phyloP scores from a whole-genome alignment of 2,113 vertebrate genomes.

The Sisor rabdophorus region DNA sequence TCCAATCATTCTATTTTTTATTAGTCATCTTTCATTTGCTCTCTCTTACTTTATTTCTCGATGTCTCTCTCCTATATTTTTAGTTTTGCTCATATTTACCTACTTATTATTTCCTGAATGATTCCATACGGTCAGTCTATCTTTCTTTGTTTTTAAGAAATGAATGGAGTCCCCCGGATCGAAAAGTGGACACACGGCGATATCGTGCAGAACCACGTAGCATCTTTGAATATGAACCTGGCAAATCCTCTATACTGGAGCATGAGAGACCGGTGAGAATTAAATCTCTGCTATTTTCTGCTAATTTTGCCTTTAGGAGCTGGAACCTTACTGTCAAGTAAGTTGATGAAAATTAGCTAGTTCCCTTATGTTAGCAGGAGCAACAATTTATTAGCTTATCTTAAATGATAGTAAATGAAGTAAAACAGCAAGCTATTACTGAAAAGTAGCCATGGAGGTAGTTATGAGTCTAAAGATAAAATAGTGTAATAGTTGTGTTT shows the following conservation, averaged over 20 bases:
- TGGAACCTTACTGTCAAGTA: neutral
- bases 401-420: too few relatives aligned
- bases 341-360: too few relatives aligned
- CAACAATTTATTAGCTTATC: too few relatives aligned
- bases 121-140: too few relatives aligned
- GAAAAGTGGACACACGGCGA: constrained; percentile 93
- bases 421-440: too few relatives aligned
- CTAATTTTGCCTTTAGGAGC: neutral
- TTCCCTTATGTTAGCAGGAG: too few relatives aligned
- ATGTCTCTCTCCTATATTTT: neutral
- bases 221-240: constrained; percentile 98
- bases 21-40: too few relatives aligned
- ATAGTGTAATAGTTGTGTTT: neutral
- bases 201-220: constrained; percentile 96
- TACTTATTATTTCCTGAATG: neutral
- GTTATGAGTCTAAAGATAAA: neutral
- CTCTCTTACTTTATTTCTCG: neutral
- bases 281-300: neutral
- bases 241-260: constrained; percentile 94
- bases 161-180: constrained; percentile 93
- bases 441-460: too few relatives aligned
- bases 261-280: constrained; percentile 90
- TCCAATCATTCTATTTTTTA: too few relatives aligned
- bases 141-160: constrained; percentile 71
- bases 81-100: too few relatives aligned